These are phyloP conservation scores for Drosophila erecta DNA, from an alignment of 1,140 invertebrate species.

Conservation along the genomic window DNA sequence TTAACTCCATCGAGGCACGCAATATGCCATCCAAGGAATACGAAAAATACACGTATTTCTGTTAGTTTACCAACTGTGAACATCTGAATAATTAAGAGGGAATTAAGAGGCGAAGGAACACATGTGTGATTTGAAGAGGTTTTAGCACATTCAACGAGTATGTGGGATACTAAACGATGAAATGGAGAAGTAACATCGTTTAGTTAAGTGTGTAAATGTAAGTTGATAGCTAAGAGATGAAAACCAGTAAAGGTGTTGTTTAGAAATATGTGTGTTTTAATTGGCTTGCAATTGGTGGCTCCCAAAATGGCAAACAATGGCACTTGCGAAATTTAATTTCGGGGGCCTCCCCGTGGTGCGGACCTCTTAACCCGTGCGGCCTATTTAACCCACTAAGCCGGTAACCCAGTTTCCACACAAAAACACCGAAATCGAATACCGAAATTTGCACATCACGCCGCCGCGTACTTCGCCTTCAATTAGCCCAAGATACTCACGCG, in stretches of 20 bases:
- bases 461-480: constrained; percentile 60
- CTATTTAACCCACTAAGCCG: constrained; percentile 69
- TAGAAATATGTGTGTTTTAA: background rate
- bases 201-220: background rate
- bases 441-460: constrained; percentile 69
- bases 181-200: background rate
- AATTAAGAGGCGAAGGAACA: constrained; percentile 1
- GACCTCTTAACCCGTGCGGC: constrained; percentile 32
- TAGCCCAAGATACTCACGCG: constrained; percentile 62
- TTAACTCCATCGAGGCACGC: constrained; percentile 56
- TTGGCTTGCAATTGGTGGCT: background rate
- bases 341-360: constrained; percentile 13
- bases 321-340: constrained; percentile 2
- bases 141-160: background rate
- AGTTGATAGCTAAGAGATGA: background rate
- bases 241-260: background rate
- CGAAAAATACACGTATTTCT: constrained; percentile 35
- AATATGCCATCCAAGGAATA: constrained; percentile 59
- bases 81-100: constrained; percentile 44
- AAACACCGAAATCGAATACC: background rate
- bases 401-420: constrained; percentile 71
- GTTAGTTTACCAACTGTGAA: constrained; percentile 49
- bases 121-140: constrained; percentile 17
- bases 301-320: constrained; percentile 16
- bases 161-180: background rate